phyloP scores from a whole-genome alignment of 2,113 vertebrate species.

The Plestiodon gilberti region DNA sequence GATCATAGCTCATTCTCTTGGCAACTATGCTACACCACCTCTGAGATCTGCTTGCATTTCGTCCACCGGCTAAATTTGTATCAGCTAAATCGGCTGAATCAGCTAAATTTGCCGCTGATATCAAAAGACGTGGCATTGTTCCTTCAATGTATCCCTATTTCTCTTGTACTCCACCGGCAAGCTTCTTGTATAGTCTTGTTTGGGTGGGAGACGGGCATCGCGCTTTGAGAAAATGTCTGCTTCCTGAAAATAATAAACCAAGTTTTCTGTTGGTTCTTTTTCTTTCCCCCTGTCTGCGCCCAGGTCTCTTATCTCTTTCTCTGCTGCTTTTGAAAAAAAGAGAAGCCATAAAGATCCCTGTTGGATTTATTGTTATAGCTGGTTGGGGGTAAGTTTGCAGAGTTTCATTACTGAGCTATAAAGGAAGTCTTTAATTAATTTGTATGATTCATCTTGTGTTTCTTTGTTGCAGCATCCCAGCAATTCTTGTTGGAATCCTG shows the following conservation, averaged over 20 bases:
- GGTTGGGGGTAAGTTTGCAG: conserved; percentile 93
- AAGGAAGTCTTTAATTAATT: neutral
- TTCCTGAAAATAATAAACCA: neutral
- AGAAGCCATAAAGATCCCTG: conserved; percentile 80
- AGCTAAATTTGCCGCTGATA: neutral
- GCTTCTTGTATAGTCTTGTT: neutral
- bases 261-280: conserved; percentile 19
- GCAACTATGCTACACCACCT: neutral
- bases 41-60: neutral
- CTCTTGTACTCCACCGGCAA: too few species aligned
- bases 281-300: neutral
- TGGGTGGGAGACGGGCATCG: neutral
- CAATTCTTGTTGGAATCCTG: conserved; percentile 82
- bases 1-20: neutral
- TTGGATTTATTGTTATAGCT: conserved; percentile 81
- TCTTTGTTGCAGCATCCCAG: conserved; percentile 82
- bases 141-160: neutral
- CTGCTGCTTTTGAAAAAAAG: conserved; percentile 85
- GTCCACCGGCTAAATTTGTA: neutral
- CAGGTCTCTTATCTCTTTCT: conserved; percentile 91
- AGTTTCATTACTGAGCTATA: conserved; percentile 4
- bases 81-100: neutral
- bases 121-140: neutral
- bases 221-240: rapidly evolving
- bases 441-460: conserved; percentile 17